Base-by-base conservation (phyloP, 2,797 vertebrate species). In the Staurois parvus region DNA sequence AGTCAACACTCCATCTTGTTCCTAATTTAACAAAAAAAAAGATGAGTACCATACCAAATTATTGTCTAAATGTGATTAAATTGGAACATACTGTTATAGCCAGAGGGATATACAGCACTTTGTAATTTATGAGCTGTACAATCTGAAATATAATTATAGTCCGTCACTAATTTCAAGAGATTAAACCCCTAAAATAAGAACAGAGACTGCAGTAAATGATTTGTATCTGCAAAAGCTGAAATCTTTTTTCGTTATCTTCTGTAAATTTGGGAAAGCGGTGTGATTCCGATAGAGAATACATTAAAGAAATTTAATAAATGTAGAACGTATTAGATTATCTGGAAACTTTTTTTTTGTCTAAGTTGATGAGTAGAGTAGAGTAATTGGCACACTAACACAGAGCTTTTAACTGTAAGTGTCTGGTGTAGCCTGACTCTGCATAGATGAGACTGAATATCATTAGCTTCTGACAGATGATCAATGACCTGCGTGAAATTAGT, bases 401-500 rank as follows among this genome's bases (percentile, higher is more conserved):
- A 87, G 85, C 85, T 87, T 90, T 89, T 93, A 92, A 90, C 91
- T 92, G 90, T 90, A 89, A 90, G 86, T 91, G 88, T 74, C 85
- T 89, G 87, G 88, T 88, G 85, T 88, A 91, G 85, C 91, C 89
- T 89, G 90, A 89, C 89, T 82, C 81, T 52, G 1, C 88, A 89
- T 91, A 66, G 79, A 90, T 89, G 85, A 86, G 89, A 89, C 88
- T 90, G 91, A 90, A 91, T 83, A 90, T 93, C 91, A 92, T 90
- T 90, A 84, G 90, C 91, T 92, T 91, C 92, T 93, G 93, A 91
- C 88, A 89, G 42, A 88, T 91, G 75, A 88, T 91, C 87, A 89
- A 86, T 90, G 91, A 91, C 88, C 90, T 92, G 88, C 73, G 56
- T 86, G 90, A 87, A 92, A 92, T 88, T 88, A 91, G 87, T 85